Conservation (phyloP, 2,113 vertebrate genomes). For the Eulacestoma nigropectus region DNA sequence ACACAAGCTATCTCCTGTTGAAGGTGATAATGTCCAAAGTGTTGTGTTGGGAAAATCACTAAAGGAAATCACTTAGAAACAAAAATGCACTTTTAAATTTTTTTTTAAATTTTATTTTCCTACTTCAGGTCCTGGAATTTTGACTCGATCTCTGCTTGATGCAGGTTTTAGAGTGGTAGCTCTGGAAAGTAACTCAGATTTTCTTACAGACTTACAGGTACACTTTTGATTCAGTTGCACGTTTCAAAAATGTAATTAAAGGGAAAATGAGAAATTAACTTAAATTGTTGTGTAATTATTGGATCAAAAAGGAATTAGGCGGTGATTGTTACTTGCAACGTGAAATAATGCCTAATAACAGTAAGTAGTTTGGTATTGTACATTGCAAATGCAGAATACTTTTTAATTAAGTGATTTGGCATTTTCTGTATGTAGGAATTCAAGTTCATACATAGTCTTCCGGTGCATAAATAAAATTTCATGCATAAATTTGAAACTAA, state of each 20-base stretch:
- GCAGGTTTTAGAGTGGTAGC: slow-evolving; percentile 82
- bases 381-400: neutral
- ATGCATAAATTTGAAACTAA: neutral
- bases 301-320: neutral
- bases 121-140: slow-evolving; percentile 82
- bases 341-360: neutral
- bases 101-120: neutral
- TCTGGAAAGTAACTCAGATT: slow-evolving; percentile 79
- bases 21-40: neutral
- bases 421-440: neutral
- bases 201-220: slow-evolving; percentile 84
- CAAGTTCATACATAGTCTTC: neutral
- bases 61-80: neutral
- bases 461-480: neutral
- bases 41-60: neutral
- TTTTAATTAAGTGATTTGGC: neutral
- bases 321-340: neutral
- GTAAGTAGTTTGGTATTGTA: neutral
- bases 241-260: neutral
- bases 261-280: neutral
- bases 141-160: slow-evolving; percentile 84
- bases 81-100: neutral
- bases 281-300: neutral
- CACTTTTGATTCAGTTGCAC: neutral
- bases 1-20: neutral